Base-by-base conservation (phyloP, 2,888 invertebrate species). In the Drosophila anomalata region DNA sequence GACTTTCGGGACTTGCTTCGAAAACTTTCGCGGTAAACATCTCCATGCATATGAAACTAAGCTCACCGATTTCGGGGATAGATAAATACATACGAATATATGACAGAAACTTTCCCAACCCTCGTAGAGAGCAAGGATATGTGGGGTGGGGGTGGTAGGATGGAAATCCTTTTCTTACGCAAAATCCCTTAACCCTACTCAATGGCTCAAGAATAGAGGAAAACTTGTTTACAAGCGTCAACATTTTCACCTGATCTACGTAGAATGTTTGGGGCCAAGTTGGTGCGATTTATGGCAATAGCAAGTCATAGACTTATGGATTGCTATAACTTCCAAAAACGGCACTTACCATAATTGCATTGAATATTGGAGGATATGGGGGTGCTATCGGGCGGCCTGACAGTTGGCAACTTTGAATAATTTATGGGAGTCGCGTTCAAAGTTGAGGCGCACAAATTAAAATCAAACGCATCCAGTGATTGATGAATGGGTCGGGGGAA, bases 271-370 rank as follows among this genome's bases (percentile, higher is more conserved):
- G 76, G 76, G 61, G 70, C 73, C 81, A 82, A 73, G 78, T 82
- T 48, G 41, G 71, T 52, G 78, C 86, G 82, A 82, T 82, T 82
- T 82, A 82, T 82, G 87, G 72, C 52, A 52, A 52, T 54, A 53
- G 79, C 79, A 76, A 81, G 78, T 87, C 88, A 81, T 81, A 87
- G 87, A 81, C 81, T 81, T 81, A 81, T 87, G 85, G 86, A 83
- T 87, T 87, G 77, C 75, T 72, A 74, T 77, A 87, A 83, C 79
- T 80, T 83, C 44, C 17, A 73, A 74, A 73, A 76, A 69, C 52
- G 73, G 86, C 82, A 87, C 82, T 83, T 83, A 83, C 86, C 82
- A 87, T 83, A 83, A 83, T 83, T 83, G 82, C 86, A 87, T 87
- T 80, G 54, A 31, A 53, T 68, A 74, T 59, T 71, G 67, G 58